Conservation (phyloP, 2,888 invertebrate species). For the Cantharis rufa region DNA sequence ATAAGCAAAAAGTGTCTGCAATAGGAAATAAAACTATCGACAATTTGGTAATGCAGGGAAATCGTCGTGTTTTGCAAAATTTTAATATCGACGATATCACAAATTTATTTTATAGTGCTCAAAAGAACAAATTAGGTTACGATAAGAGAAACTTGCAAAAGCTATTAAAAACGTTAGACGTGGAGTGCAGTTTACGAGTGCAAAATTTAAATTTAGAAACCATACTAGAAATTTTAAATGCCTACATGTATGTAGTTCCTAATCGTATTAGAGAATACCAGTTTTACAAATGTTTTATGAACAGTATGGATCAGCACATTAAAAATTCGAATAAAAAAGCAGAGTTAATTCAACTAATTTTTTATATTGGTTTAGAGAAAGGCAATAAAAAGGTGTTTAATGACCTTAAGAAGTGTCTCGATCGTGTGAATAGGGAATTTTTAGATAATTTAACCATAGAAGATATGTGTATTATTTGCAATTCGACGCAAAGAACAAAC, state of each 20-base stretch:
- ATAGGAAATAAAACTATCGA: constrained; percentile 14
- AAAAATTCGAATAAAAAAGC: constrained; percentile 39
- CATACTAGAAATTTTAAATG: constrained; percentile 44
- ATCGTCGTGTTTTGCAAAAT: constrained; percentile 14
- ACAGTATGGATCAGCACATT: constrained; percentile 38
- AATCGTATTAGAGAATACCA: constrained; percentile 43
- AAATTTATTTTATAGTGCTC: constrained; percentile 20
- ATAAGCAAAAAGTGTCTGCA: not conserved
- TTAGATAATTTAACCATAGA: constrained; percentile 44
- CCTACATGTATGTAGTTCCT: constrained; percentile 46
- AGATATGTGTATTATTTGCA: constrained; percentile 53
- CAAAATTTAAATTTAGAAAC: constrained; percentile 36
- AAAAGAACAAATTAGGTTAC: constrained; percentile 11
- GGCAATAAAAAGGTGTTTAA: constrained; percentile 42
- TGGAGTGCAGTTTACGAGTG: constrained; percentile 45
- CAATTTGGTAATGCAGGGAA: constrained; percentile 9
- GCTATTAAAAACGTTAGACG: constrained; percentile 44
- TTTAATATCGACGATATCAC: constrained; percentile 26
- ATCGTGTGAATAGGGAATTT: constrained; percentile 36
- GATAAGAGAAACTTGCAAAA: constrained; percentile 33
- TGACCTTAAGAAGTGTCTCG: constrained; percentile 44
- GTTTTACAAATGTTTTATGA: constrained; percentile 46
- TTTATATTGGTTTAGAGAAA: constrained; percentile 51
- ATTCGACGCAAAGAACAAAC: constrained; percentile 52
- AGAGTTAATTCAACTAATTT: constrained; percentile 50